Evolutionary conservation across 2,113 vertebrate species (phyloP), one percentile per base, ranked within the genome.

Genomic region (Vireo altiloquus): DNA sequence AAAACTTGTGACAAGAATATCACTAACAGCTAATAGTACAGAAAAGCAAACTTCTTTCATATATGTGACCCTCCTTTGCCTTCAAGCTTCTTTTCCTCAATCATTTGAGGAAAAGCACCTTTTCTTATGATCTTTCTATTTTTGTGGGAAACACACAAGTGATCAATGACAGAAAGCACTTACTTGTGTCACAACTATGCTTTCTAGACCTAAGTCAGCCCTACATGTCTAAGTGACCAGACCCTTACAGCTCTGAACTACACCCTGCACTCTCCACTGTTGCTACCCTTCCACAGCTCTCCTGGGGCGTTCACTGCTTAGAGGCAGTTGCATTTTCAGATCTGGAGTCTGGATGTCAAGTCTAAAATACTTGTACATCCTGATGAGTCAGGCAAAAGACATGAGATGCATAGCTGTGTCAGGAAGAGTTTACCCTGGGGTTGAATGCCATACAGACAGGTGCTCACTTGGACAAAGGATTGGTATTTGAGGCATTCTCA

Each of bases 371-470:
- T 13, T 44, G 12, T 37, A 30, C 13, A 23, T 59, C 37, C 50
- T 72, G 15, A 35, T 47, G n/a, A 68, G n/a, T 79, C 27, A 68
- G 16, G 31, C 31, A 31, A n/a, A 77, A 63, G 50, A 31, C 39
- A 33, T 13, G 30, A 76, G 20, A 64, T 20, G 6, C 7, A 0
- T 22, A 57, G 42, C 39, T 1, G 0, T 27, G 10, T 39, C 54
- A 78, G 37, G 47, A 39, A 81, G 42, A 69, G 47, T 33, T 83
- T 46, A 39, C 50, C 60, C 35, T 59, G 27, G 13, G 42, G 11
- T 2, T 72, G 76, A 35, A 52, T 56, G 27, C 37, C 44, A 52
- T 59, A 47, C 30, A 82, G 69, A 92, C 16, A 6, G 18, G 1
- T 47, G 35, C 44, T 82, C 25, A 49, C 23, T 23, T 23, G n/a